Evolutionary conservation across 1,140 invertebrate species (phyloP).

Genomic region (Bombus sibiricus): DNA sequence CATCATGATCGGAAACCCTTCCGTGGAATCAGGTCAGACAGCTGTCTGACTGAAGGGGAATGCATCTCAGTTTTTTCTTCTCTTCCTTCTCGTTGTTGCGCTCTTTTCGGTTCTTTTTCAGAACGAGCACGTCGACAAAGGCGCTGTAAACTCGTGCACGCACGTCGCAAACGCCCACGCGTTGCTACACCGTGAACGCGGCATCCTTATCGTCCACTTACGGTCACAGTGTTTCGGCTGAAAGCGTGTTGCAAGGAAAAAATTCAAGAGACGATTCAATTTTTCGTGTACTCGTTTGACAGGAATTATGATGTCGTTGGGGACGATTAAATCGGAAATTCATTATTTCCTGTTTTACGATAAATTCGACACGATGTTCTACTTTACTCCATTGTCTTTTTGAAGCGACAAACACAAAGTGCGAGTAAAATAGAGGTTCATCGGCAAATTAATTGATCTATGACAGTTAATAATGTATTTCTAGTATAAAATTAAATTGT

Average conservation of each 20-base stretch:
- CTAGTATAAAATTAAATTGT: neutral
- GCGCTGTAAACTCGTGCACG: slow-evolving; percentile 14
- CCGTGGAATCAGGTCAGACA: slow-evolving; percentile 64
- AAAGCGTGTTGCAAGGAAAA: neutral
- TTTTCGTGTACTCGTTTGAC: neutral
- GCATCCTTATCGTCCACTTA: slow-evolving; percentile 68
- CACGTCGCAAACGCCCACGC: slow-evolving; percentile 45
- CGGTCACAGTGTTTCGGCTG: slow-evolving; percentile 34
- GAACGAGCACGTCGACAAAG: slow-evolving; percentile 43
- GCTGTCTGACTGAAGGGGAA: slow-evolving; percentile 49
- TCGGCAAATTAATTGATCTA: neutral
- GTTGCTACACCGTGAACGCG: slow-evolving; percentile 37
- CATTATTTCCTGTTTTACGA: no score
- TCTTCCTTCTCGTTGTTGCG: neutral
- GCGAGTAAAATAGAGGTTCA: neutral
- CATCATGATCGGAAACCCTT: slow-evolving; percentile 59
- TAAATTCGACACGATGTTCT: neutral
- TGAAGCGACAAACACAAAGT: neutral
- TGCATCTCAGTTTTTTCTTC: slow-evolving; percentile 33
- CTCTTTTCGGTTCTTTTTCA: slow-evolving; percentile 23
- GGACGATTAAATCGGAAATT: neutral
- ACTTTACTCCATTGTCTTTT: neutral
- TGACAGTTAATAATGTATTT: neutral
- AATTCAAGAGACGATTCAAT: neutral
- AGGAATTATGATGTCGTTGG: neutral